Evolutionary conservation across 2,888 invertebrate species (phyloP), one percentile per base, ranked within the genome.

Genomic region (Drosophila tanythrix): DNA sequence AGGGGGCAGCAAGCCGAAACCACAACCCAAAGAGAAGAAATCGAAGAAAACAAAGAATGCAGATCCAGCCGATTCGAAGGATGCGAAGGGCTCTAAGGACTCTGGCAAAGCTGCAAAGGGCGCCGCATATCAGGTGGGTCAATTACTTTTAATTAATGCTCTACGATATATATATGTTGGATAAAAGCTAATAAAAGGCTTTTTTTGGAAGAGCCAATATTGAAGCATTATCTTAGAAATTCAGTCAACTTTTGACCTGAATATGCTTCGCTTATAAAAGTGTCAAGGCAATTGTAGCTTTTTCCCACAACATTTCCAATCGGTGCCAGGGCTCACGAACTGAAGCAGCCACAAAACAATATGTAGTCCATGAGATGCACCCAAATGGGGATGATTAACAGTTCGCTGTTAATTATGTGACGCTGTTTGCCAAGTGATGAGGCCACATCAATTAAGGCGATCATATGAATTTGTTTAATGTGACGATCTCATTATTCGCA

Each of bases 31-130:
- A 92, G 96, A 95, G 87, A 95, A 95, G 90, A 96, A 96, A 91
- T 95, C 95, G 83, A 95, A 95, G 90, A 96, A 96, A 92, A 95
- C 95, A 77, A 96, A 96, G 93, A 95, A 94, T 94, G 94, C 94
- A 93, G 95, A 95, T 91, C 92, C 91, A 76, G 88, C 93, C 92
- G 95, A 95, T 92, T 94, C 95, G 90, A 95, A 93, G 82, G 94
- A 93, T 91, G 89, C 94, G 93, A 95, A 94, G 82, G 92, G 93
- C 82, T 86, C 93, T 91, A 95, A 96, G 91, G 95, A 94, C 82
- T 93, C 94, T 79, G 94, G 94, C 74, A 95, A 95, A 88, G 94
- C 95, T 70, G 95, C 94, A 83, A 95, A 96, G 92, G 95, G 95
- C 91, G 95, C 94, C 84, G 95, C 95, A 91, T 95, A 95, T 88